These are phyloP conservation scores for Xanthorhoe designata DNA, from an alignment of 2,888 invertebrate species.

Conservation along the genomic window DNA sequence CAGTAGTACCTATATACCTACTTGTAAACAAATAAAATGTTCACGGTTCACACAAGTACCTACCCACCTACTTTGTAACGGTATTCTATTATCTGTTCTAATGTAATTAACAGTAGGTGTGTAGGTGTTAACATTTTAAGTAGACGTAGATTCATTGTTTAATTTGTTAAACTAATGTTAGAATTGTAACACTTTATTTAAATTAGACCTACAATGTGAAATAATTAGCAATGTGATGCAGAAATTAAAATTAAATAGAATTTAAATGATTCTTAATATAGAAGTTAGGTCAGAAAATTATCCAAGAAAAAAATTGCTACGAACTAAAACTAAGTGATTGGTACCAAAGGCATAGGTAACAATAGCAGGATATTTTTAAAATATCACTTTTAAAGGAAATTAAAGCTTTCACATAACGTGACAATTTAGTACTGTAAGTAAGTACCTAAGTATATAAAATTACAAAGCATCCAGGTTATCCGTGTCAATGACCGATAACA, in stretches of 20 bases:
- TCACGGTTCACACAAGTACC: neutral
- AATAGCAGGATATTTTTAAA: too few relatives aligned
- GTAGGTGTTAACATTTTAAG: constrained; percentile 26
- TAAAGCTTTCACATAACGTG: too few relatives aligned
- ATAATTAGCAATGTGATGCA: constrained; percentile 15
- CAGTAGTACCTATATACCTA: too few relatives aligned
- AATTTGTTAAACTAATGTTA: constrained; percentile 19
- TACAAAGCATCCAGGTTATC: constrained; percentile 22
- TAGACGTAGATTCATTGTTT: constrained; percentile 22
- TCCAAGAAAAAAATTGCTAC: too few relatives aligned
- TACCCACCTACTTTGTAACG: constrained; percentile 3
- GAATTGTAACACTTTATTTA: constrained; percentile 23
- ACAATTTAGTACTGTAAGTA: too few relatives aligned
- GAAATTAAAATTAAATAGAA: neutral
- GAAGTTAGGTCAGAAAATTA: too few relatives aligned
- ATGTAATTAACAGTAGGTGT: constrained; percentile 33
- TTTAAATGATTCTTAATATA: too few relatives aligned
- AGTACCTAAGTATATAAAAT: too few relatives aligned
- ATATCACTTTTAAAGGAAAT: too few relatives aligned
- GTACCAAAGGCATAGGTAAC: too few relatives aligned
- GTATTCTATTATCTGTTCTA: constrained; percentile 19
- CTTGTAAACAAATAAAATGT: neutral
- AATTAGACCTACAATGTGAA: constrained; percentile 10
- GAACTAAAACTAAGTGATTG: too few relatives aligned
- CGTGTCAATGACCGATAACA: constrained; percentile 55